These are phyloP conservation scores for Anoplophora glabripennis DNA, from an alignment of 1,140 invertebrate species.

Conservation along the genomic window DNA sequence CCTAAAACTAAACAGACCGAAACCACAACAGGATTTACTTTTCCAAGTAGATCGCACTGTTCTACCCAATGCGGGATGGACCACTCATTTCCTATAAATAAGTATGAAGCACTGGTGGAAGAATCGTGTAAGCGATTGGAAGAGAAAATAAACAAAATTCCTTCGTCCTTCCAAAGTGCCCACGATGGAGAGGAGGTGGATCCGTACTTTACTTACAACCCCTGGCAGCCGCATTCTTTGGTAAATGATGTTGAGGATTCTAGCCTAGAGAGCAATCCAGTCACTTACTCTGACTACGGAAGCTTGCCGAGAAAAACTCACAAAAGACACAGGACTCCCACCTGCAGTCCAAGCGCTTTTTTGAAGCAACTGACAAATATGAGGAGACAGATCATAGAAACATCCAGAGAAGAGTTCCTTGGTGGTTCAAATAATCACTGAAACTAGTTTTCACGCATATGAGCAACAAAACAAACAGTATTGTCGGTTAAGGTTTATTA, in stretches of 20 bases:
- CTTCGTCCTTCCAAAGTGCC: conserved; percentile 8
- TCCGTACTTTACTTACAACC: conserved; percentile 20
- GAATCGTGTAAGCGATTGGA: conserved; percentile 42
- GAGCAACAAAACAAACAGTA: background rate
- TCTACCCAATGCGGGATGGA: conserved; percentile 14
- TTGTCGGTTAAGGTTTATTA: background rate
- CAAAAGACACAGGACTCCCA: conserved; percentile 22
- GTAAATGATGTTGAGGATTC: conserved; percentile 34
- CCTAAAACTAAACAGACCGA: background rate
- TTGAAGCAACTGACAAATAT: conserved; percentile 43
- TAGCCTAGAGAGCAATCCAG: conserved; percentile 41
- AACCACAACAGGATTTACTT: background rate
- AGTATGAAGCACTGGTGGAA: conserved; percentile 41
- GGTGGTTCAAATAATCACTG: conserved; percentile 7
- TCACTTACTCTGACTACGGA: conserved; percentile 46
- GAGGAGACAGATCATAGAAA: conserved; percentile 42
- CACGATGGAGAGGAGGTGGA: conserved; percentile 23
- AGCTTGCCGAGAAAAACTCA: conserved; percentile 40
- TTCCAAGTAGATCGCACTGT: conserved; percentile 9
- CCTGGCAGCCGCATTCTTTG: conserved; percentile 18
- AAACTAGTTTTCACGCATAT: background rate
- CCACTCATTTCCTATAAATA: conserved; percentile 32
- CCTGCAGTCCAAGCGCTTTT: conserved; percentile 43
- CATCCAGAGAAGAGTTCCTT: conserved; percentile 37
- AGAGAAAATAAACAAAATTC: conserved; percentile 26